Percentiles rank a stretch among this genome's conserved stretches.
phyloP scores from a whole-genome alignment of 2,113 vertebrate genomes.

The Panthera leo region DNA sequence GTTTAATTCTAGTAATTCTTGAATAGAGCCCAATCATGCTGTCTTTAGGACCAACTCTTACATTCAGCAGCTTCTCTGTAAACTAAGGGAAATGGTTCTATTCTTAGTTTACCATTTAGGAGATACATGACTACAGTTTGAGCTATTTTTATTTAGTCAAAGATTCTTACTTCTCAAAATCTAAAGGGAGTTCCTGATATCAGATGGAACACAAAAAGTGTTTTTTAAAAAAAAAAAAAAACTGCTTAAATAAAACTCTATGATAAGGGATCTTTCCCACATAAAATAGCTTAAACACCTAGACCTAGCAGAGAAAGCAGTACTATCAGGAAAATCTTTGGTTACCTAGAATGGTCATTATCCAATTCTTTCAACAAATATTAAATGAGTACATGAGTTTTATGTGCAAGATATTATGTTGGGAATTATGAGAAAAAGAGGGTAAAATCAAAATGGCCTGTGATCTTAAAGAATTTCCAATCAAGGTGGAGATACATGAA shows the following conservation, averaged over 20 bases:
- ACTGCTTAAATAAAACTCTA: background rate
- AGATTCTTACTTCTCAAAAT: background rate
- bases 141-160: background rate
- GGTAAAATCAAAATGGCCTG: background rate
- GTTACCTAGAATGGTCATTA: background rate
- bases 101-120: constrained; percentile 2
- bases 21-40: background rate
- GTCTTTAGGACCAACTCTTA: background rate
- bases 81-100: background rate
- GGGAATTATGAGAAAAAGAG: background rate
- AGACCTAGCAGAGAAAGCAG: background rate
- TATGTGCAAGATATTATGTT: background rate
- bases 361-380: constrained; percentile 7
- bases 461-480: background rate
- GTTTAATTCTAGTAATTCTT: constrained; percentile 22
- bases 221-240: background rate
- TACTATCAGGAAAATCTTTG: background rate
- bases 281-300: background rate
- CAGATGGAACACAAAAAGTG: background rate
- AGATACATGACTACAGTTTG: background rate
- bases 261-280: background rate
- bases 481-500: background rate
- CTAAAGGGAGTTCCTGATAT: background rate
- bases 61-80: background rate
- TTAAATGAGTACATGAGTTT: background rate